Base-by-base conservation (phyloP, 1,140 invertebrate genomes). In the Pachypsylla venusta region DNA sequence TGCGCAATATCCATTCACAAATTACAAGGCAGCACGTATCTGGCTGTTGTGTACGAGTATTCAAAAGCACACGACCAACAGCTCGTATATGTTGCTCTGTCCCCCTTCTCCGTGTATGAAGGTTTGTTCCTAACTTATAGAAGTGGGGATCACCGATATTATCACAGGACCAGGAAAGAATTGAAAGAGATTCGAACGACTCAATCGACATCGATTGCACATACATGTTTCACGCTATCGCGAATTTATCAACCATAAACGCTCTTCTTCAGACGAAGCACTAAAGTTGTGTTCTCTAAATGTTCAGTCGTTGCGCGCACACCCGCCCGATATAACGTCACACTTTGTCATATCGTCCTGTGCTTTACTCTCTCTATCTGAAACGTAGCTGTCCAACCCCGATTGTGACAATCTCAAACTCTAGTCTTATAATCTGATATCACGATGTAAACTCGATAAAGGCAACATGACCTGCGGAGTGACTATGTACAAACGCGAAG, bases 41-140 rank as follows among this genome's bases (percentile, higher is more conserved):
- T 62, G 30, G 58, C 64, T 62, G 65, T 70, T 24, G 67, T 69
- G 14, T 69, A 69, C 53, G 62, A 69, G 53, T 70, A 69, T 61
- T 48, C 42, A 35, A 64, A 63, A 58, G 16, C 1, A 60, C 67
- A 70, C 61, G 27, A 58, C 22, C 66, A 64, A 39, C 25, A 63
- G 59, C 53, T 69, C 10, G 59, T 69, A 40, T 70, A 69, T 62
- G 65, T 69, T 58, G 69, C 68, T 14, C 58, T 70, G 20, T 67
- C 67, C 59, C 65, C 64, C 7, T 64, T 67, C 7, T 65, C 68
- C 25, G 66, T 25, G 24, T 61, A 64, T 19, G 63, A 69, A 64
- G 62, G 61, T 16, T 65, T 69, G 19, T 66, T 58, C 60, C 64
- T 69, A 7, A 54, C 35, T 1, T 59, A 62, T 42, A 16, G n/a